phyloP scores from a whole-genome alignment of 2,797 vertebrate species.

The Chanos chanos region DNA sequence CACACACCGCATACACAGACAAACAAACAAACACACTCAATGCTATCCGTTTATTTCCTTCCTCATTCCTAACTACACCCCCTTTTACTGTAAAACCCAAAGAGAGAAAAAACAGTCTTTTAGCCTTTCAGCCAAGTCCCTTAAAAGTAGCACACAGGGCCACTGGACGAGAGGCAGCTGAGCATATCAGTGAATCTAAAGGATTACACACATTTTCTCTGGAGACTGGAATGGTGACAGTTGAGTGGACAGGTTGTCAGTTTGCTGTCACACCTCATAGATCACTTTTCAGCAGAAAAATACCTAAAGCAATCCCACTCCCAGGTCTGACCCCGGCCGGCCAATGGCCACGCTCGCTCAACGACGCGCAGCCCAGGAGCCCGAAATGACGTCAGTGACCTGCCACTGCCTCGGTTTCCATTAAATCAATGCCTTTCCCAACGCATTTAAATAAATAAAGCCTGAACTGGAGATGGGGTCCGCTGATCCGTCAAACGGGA shows the following conservation, averaged over 20 bases:
- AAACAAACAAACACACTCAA: background rate
- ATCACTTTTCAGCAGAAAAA: conserved; percentile 23
- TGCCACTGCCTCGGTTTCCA: conserved; percentile 49
- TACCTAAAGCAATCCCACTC: conserved; percentile 25
- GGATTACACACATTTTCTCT: conserved; percentile 18
- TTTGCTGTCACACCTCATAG: conserved; percentile 37
- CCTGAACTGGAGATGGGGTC: conserved; percentile 53
- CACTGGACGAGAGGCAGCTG: conserved; percentile 15
- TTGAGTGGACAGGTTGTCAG: conserved; percentile 37
- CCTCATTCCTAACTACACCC: no score
- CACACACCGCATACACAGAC: background rate
- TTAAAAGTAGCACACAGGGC: no score
- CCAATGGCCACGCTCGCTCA: conserved; percentile 41
- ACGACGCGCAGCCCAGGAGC: conserved; percentile 9
- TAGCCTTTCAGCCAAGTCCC: no score
- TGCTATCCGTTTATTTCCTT: background rate
- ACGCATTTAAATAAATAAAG: conserved; percentile 59
- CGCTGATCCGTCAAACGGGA: conserved; percentile 32
- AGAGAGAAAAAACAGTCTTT: conserved; percentile 12
- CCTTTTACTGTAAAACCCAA: conserved; percentile 9
- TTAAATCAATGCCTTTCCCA: conserved; percentile 66
- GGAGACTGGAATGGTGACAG: conserved; percentile 25
- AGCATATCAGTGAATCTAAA: conserved; percentile 17
- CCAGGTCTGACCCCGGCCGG: conserved; percentile 47
- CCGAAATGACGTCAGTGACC: conserved; percentile 50